phyloP scores from a whole-genome alignment of 2,888 invertebrate species.

The Leptinotarsa rubiginosa region DNA sequence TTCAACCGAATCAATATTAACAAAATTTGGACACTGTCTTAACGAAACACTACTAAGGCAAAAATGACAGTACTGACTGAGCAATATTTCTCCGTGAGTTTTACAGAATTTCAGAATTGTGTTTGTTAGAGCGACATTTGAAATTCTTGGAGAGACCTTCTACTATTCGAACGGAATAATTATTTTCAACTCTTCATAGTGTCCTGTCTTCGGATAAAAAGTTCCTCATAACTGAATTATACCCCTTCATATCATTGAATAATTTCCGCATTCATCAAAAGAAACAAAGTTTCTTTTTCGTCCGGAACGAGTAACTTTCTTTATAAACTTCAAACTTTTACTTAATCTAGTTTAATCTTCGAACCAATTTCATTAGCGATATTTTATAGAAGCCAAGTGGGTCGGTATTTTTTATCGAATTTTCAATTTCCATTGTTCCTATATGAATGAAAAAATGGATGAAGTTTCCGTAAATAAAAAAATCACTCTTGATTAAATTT shows the following conservation, averaged over 20 bases:
- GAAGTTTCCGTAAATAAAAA: background rate
- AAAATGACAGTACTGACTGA: too few species aligned
- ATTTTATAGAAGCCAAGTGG: background rate
- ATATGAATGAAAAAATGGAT: background rate
- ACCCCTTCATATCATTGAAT: constrained; percentile 3
- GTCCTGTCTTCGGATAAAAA: background rate
- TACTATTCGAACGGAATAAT: background rate
- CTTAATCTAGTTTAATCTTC: constrained; percentile 5
- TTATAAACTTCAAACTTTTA: constrained; percentile 10
- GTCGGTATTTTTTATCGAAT: background rate
- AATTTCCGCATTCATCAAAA: background rate
- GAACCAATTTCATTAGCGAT: constrained; percentile 13
- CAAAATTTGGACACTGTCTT: too few species aligned
- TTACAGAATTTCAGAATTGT: background rate
- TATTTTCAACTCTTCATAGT: background rate
- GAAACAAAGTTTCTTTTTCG: background rate
- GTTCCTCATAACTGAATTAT: background rate
- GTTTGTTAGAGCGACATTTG: background rate
- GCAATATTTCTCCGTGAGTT: too few species aligned
- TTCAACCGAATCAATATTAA: too few species aligned
- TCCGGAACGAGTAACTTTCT: background rate
- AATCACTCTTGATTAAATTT: background rate
- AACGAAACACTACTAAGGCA: too few species aligned
- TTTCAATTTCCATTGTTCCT: background rate
- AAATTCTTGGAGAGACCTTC: background rate